Evolutionary conservation across 2,113 vertebrate genomes (phyloP), one percentile per base, ranked within the genome.

Genomic region (Ammospiza nelsoni): DNA sequence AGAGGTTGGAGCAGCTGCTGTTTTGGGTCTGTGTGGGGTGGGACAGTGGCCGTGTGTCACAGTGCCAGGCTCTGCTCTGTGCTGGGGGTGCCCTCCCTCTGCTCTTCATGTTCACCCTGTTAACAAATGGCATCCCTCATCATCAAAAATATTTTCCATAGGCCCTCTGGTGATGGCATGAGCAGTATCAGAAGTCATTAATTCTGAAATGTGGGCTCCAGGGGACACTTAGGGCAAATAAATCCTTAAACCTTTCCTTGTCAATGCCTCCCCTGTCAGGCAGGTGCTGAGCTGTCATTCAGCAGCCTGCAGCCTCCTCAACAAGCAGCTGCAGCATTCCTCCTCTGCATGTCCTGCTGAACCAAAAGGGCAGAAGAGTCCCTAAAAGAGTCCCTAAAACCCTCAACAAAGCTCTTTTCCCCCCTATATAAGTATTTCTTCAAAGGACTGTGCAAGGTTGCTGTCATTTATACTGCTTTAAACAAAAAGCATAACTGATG

Each of bases 11-110:
- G 79, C 48, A 21, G 49, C 41, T 6, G 4, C 74, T 9, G 12
- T 21, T 2, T 0, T 8, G 20, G 41, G 23, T 44, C 41, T 0
- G 0, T 24, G 8, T 15, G 12, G 29, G 29, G 16, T 57, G 57
- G 35, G 62, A 54, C 31, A 54, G 52, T 31, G 52, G 7, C 52
- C 19, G 4, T 54, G 11, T 31, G 31, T 1, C 11, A 28, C 52
- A 5, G 31, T 35, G 33, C 4, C 5, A 52, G 28, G 46, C 18
- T n/a, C 43, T 78, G 71, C 55, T 72, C 14, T 52, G n/a, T 39
- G 24, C 69, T 35, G 35, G n/a, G 33, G 22, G 2, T 22, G 21
- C 54, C 29, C 67, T 58, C 4, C 3, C 63, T 52, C 62, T 1
- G 1, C 63, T 83, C 91, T 65, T 83, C 74, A 20, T 3, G 15